These are phyloP conservation scores for Fabriciana adippe DNA, from an alignment of 2,888 invertebrate species.

Conservation along the genomic window DNA sequence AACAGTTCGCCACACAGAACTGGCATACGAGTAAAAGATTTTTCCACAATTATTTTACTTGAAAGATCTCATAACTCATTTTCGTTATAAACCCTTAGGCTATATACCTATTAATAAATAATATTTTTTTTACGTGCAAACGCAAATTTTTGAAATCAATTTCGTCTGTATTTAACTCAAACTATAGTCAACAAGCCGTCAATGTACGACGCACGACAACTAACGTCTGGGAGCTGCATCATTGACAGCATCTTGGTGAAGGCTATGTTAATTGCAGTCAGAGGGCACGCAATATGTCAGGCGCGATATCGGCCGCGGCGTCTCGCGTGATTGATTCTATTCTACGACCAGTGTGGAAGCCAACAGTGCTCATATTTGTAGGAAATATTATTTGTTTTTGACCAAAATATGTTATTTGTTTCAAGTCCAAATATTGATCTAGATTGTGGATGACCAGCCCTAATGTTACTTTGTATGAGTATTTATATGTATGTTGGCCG, in stretches of 20 bases:
- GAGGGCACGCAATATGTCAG: constrained; percentile 54
- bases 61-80: not conserved
- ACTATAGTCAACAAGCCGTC: constrained; percentile 1
- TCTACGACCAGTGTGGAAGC: not conserved
- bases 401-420: constrained; percentile 3
- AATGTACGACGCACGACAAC: constrained; percentile 12
- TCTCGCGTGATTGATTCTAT: constrained; percentile 15
- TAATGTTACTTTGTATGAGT: too few species aligned
- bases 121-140: not conserved
- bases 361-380: too few species aligned
- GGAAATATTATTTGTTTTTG: not conserved
- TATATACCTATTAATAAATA: too few species aligned
- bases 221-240: not conserved
- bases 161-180: too few species aligned
- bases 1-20: too few species aligned
- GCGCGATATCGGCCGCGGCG: constrained; percentile 32
- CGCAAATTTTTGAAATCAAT: not conserved
- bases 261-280: constrained; percentile 59
- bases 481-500: too few species aligned
- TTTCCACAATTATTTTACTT: too few species aligned
- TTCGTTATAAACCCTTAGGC: too few species aligned
- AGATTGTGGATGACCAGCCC: not conserved
- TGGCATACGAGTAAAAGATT: too few species aligned
- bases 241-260: constrained; percentile 38
- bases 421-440: constrained; percentile 8